Evolutionary conservation across 2,113 vertebrate genomes (phyloP).

Genomic region (Trogon melanurus): DNA sequence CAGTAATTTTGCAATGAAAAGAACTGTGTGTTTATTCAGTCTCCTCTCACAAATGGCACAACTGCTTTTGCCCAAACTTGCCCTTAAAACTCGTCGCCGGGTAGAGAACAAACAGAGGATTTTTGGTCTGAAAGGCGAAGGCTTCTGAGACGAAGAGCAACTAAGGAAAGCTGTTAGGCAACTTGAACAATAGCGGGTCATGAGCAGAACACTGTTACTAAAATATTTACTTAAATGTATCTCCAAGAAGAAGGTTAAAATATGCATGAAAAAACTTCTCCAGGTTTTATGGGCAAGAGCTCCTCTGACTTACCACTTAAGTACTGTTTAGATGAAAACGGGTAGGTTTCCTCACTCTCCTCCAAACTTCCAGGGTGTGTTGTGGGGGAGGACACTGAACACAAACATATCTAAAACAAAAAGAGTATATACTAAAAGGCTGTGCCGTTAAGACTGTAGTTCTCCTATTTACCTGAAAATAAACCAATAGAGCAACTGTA

Average conservation of each 20-base stretch:
- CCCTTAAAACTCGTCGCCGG: not conserved
- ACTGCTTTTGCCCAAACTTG: not conserved
- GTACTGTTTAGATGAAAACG: not conserved
- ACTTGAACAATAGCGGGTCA: not conserved
- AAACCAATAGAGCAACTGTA: not conserved
- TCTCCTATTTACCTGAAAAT: not conserved
- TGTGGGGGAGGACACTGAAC: fast-evolving
- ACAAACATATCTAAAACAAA: too few relatives aligned
- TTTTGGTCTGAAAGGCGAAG: not conserved
- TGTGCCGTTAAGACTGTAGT: not conserved
- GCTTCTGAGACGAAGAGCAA: not conserved
- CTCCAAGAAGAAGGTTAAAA: not conserved
- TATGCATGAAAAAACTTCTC: not conserved
- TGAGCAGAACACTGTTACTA: not conserved
- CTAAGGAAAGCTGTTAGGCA: not conserved
- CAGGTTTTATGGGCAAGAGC: not conserved
- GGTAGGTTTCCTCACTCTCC: not conserved
- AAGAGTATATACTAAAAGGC: not conserved
- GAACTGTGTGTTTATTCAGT: not conserved
- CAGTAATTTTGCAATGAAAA: not conserved
- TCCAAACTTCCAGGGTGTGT: not conserved
- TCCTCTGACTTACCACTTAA: not conserved
- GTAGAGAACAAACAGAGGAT: not conserved
- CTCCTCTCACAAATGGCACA: not conserved
- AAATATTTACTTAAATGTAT: not conserved